Evolutionary conservation across 1,140 invertebrate genomes (phyloP).

Genomic region (Linepithema humile): DNA sequence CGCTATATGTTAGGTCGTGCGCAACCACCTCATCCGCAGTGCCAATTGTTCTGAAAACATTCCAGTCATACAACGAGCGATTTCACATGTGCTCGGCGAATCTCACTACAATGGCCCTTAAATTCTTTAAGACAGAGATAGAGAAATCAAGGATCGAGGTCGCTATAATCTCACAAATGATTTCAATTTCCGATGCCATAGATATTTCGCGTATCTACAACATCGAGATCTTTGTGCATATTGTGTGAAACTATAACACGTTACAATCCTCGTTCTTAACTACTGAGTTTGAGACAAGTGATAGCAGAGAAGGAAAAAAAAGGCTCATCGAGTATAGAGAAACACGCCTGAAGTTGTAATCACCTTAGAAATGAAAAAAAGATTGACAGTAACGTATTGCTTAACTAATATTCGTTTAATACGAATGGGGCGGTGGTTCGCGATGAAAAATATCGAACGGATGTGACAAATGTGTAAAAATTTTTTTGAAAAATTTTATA

Average conservation of each 20-base stretch:
- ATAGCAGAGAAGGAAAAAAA: slow-evolving; percentile 3
- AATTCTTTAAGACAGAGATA: slow-evolving; percentile 39
- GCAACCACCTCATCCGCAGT: slow-evolving; percentile 73
- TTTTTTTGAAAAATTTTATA: not conserved
- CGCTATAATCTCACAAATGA: not conserved
- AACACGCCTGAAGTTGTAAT: not conserved
- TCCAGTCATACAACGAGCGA: slow-evolving; percentile 72
- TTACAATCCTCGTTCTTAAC: slow-evolving; percentile 2
- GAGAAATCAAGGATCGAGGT: not conserved
- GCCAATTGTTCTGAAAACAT: slow-evolving; percentile 77
- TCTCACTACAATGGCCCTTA: slow-evolving; percentile 15
- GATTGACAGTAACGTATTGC: not conserved
- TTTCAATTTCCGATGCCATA: not conserved
- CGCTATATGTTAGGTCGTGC: slow-evolving; percentile 68
- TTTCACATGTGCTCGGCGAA: slow-evolving; percentile 57
- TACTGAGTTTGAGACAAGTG: slow-evolving; percentile 13
- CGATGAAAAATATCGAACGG: not conserved
- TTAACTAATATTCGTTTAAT: not conserved
- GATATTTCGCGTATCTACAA: not conserved
- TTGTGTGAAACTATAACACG: not conserved
- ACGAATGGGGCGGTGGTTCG: slow-evolving; percentile 48
- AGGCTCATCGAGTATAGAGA: not conserved
- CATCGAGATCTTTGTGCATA: slow-evolving; percentile 2
- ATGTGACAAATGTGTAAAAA: not conserved
- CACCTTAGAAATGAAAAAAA: not conserved